Evolutionary conservation across 2,797 vertebrate species (phyloP), one percentile per base, ranked within the genome.

Genomic region (Lacerta bilineata): DNA sequence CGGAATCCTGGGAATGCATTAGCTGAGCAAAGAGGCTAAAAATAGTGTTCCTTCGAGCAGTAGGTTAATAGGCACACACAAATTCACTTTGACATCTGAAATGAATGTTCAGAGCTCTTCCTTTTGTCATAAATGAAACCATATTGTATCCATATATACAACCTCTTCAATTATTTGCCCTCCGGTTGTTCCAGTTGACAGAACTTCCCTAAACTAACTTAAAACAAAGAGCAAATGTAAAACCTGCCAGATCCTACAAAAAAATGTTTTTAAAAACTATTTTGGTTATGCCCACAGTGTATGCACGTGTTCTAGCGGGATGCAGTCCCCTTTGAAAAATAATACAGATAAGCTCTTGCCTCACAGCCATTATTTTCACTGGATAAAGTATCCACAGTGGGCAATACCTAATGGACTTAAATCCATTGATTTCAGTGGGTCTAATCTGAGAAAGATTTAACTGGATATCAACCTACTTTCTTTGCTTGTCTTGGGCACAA

Each of bases 71-170:
- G 36, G 39, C 36, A 72, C 23, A 64, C 76, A 76, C 55, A 68
- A 76, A 82, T 87, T 76, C 69, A 75, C n/a, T 86, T 59, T 89
- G 83, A 86, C 59, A 82, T 77, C 71, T 41, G 55, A 81, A 68
- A 82, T 36, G 61, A 81, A 68, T 68, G 18, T 10, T 43, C 36
- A 76, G 27, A 85, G 80, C 8, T 55, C 61, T 84, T 87, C 71
- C 59, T 55, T 79, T 81, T 61, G 5, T 75, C 59, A 69, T 43
- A 15, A 25, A 84, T 79, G 64, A 84, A 85, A 1, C 1, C 55
- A 88, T 82, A 68, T 79, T 74, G 61, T 39, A 74, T 33, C 71
- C 55, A 69, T 55, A 7, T 23, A 2, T 20, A 90, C 91, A 85
- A 0, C 0, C 1, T 78, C 8, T 3, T 80, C 13, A 39, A 13